These are phyloP conservation scores for Cecropterus lyciades DNA, from an alignment of 1,140 invertebrate species.

Conservation along the genomic window DNA sequence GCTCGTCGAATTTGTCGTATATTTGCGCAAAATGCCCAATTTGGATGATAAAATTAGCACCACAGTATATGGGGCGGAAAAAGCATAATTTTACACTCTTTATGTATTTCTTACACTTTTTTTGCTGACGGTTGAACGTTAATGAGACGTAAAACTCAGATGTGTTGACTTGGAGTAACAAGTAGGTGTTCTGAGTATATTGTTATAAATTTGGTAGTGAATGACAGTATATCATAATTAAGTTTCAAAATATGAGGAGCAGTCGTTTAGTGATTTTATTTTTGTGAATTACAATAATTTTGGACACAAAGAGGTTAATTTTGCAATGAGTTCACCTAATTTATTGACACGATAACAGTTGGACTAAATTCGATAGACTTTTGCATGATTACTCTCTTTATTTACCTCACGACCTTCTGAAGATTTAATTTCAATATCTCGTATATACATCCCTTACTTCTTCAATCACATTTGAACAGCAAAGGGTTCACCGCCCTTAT, in stretches of 20 bases:
- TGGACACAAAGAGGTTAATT: background rate
- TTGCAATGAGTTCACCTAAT: background rate
- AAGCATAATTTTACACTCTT: slow-evolving; percentile 28
- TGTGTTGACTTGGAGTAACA: slow-evolving; percentile 16
- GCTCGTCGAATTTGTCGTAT: slow-evolving; percentile 25
- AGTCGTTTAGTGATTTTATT: background rate
- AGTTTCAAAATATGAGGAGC: background rate
- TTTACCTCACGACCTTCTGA: too few relatives aligned
- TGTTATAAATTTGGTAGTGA: slow-evolving; percentile 3
- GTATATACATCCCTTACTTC: too few relatives aligned
- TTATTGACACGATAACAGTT: too few relatives aligned
- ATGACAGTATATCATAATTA: background rate
- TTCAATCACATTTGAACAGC: too few relatives aligned
- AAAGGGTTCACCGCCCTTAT: too few relatives aligned
- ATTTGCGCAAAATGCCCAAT: slow-evolving; percentile 42
- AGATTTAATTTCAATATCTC: too few relatives aligned
- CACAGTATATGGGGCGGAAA: slow-evolving; percentile 21
- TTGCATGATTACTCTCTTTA: too few relatives aligned
- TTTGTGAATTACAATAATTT: background rate
- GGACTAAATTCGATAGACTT: too few relatives aligned
- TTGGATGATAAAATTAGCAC: slow-evolving; percentile 45
- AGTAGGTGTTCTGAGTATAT: slow-evolving; percentile 8
- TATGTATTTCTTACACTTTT: slow-evolving; percentile 22
- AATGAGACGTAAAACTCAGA: slow-evolving; percentile 18
- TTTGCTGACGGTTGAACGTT: slow-evolving; percentile 22